Percentiles rank a stretch among this genome's conserved stretches.
phyloP scores from a whole-genome alignment of 2,888 invertebrate genomes.

The Agelastica alni region DNA sequence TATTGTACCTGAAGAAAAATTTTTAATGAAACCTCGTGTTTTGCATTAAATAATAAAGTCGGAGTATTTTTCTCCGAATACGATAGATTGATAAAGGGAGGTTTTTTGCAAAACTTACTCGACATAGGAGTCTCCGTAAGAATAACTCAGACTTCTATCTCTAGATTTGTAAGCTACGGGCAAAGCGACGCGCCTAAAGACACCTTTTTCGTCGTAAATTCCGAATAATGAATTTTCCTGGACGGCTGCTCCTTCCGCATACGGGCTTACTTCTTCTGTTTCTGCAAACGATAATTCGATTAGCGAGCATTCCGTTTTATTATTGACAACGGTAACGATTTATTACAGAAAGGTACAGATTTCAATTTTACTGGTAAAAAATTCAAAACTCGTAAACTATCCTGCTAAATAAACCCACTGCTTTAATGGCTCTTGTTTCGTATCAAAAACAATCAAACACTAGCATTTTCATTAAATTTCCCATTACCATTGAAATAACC shows the following conservation, averaged over 20 bases:
- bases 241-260: slow-evolving; percentile 35
- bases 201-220: slow-evolving; percentile 39
- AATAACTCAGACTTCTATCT: slow-evolving; percentile 46
- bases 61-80: background rate
- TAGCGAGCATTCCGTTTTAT: too few relatives aligned
- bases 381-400: too few relatives aligned
- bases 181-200: slow-evolving; percentile 37
- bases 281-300: too few relatives aligned
- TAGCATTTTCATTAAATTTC: too few relatives aligned
- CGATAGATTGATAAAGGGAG: background rate
- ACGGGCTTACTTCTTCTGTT: slow-evolving; percentile 37
- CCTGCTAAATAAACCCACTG: too few relatives aligned
- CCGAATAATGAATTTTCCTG: slow-evolving; percentile 40
- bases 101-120: slow-evolving; percentile 31
- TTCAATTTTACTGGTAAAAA: too few relatives aligned
- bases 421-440: too few relatives aligned
- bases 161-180: slow-evolving; percentile 36
- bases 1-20: slow-evolving; percentile 22
- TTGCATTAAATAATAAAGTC: background rate
- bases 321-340: too few relatives aligned
- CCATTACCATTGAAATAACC: too few relatives aligned
- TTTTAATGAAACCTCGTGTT: background rate
- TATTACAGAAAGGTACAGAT: too few relatives aligned
- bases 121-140: slow-evolving; percentile 42
- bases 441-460: background rate